A percentile compares a stretch with the other conserved stretches of the same genome.
phyloP scores from a whole-genome alignment of 92 coral and sea anemone genomes.

The Palythoa caribaeorum region DNA sequence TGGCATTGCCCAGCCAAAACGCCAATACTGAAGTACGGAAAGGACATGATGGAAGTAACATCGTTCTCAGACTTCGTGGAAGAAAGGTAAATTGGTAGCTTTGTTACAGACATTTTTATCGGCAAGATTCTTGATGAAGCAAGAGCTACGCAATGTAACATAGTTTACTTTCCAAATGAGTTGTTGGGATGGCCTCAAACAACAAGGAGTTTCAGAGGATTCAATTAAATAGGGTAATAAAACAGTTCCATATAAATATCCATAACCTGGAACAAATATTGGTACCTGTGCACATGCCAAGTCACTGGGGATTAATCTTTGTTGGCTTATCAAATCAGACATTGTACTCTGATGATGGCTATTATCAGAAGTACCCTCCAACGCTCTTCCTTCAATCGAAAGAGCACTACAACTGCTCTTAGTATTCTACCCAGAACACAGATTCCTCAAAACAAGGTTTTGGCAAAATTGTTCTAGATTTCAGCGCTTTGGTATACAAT shows the following conservation, averaged over 20 bases:
- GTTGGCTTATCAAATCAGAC: conserved; percentile 24
- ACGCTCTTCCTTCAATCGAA: neutral
- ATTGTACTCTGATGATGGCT: conserved; percentile 62
- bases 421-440: conserved; percentile 21
- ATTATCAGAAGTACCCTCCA: conserved; percentile 9
- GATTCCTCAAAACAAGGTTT: conserved; percentile 41
- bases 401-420: conserved; percentile 19
- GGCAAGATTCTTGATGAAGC: no score
- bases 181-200: conserved; percentile 45
- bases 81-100: no score
- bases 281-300: no score
- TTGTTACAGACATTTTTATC: no score
- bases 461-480: conserved; percentile 6
- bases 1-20: no score
- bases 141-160: no score
- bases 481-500: conserved; percentile 56
- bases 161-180: conserved; percentile 52
- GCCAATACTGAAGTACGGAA: no score
- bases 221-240: conserved; percentile 6
- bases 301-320: conserved; percentile 24
- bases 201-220: conserved; percentile 37
- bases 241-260: neutral
- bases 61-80: no score
- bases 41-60: no score
- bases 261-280: conserved; percentile 7